These are phyloP conservation scores for Turdus rufiventris DNA, from an alignment of 2,113 vertebrate species.

Conservation along the genomic window DNA sequence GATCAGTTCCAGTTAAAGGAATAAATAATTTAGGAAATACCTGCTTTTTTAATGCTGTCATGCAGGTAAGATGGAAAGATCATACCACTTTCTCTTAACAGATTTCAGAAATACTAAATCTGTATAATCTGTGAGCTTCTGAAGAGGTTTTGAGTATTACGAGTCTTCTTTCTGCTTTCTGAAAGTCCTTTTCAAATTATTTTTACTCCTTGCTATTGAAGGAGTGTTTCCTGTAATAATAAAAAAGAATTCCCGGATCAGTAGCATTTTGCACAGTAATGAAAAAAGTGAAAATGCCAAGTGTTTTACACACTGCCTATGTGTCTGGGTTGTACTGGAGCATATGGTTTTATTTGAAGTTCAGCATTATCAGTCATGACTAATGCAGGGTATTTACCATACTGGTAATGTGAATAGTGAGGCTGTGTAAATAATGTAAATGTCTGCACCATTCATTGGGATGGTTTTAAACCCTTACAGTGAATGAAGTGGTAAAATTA, in stretches of 20 bases:
- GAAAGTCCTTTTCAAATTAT: background rate
- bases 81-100: background rate
- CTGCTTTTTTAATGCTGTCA: conserved; percentile 97
- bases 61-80: conserved; percentile 83
- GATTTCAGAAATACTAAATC: background rate
- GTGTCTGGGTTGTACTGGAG: conserved; percentile 4
- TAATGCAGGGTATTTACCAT: background rate
- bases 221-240: background rate
- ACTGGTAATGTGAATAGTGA: background rate
- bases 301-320: background rate
- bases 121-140: background rate
- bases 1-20: conserved; percentile 88
- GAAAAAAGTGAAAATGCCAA: conserved; percentile 8
- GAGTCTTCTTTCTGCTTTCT: background rate
- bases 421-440: background rate
- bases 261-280: background rate
- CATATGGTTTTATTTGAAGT: conserved; percentile 34
- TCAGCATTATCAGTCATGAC: conserved; percentile 5
- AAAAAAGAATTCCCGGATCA: background rate
- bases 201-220: background rate
- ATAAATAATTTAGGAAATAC: conserved; percentile 96
- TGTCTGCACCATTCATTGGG: background rate
- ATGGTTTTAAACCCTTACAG: background rate
- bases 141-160: background rate
- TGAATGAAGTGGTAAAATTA: background rate